phyloP scores from a whole-genome alignment of 2,797 vertebrate species.

The Scolopax rusticola region DNA sequence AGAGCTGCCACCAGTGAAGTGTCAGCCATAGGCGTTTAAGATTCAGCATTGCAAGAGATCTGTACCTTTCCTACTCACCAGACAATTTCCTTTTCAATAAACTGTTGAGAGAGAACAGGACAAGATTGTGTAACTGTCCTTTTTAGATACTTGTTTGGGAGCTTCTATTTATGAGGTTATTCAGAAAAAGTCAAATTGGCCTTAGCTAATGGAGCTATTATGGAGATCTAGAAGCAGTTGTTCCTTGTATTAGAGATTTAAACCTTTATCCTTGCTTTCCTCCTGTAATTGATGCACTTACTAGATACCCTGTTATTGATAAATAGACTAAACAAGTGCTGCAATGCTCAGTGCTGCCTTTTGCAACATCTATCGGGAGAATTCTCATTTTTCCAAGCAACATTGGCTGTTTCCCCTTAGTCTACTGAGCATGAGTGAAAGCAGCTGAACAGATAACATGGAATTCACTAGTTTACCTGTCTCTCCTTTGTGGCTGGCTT shows the following conservation, averaged over 20 bases:
- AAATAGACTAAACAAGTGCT: background rate
- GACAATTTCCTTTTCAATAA: background rate
- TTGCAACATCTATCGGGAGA: background rate
- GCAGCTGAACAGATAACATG: background rate
- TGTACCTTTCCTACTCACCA: background rate
- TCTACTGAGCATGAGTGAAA: background rate
- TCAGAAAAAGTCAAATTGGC: background rate
- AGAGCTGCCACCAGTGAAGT: background rate
- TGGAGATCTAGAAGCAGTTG: background rate
- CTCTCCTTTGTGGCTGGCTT: background rate
- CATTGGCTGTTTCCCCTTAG: background rate
- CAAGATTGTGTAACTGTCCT: background rate
- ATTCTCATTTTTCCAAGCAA: background rate
- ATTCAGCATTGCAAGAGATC: background rate
- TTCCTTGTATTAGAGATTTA: background rate
- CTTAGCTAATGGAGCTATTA: background rate
- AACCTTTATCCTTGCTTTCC: background rate
- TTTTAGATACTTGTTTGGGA: background rate
- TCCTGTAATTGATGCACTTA: background rate
- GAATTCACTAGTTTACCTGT: background rate
- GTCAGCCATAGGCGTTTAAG: background rate
- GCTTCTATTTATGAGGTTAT: background rate
- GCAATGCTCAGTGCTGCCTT: background rate
- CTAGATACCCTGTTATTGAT: background rate
- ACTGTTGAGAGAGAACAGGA: background rate